Conservation (phyloP, 2,888 invertebrate genomes). For the Myathropa florea region DNA sequence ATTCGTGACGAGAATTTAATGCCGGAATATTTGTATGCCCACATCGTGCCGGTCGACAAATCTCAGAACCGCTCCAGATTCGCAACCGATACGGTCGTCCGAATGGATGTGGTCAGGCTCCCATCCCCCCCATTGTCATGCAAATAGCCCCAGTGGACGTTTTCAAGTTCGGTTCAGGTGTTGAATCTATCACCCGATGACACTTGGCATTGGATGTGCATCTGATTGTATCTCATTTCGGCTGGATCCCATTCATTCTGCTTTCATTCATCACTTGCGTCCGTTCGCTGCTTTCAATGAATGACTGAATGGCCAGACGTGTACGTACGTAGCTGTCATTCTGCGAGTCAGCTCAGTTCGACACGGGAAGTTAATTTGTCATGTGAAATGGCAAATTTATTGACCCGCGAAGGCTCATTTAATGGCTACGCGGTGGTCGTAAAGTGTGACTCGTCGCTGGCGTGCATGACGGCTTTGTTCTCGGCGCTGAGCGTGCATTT, state of each 20-base stretch:
- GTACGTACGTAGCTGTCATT: neutral
- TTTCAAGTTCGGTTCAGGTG: constrained; percentile 10
- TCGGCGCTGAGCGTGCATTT: neutral
- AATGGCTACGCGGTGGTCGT: neutral
- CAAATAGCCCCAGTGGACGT: neutral
- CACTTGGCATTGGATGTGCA: neutral
- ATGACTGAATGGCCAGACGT: neutral
- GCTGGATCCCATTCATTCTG: neutral
- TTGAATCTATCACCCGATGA: constrained; percentile 16
- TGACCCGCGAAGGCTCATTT: neutral
- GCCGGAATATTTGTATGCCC: neutral
- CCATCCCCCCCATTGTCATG: neutral
- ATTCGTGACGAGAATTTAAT: constrained; percentile 21
- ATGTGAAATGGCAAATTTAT: constrained; percentile 20
- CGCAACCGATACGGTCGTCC: neutral
- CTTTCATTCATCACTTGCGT: constrained; percentile 9
- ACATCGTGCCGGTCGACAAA: neutral
- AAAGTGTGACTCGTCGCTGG: constrained; percentile 11
- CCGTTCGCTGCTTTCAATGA: neutral
- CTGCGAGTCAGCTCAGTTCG: neutral
- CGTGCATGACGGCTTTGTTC: constrained; percentile 1
- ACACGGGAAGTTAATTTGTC: constrained; percentile 15
- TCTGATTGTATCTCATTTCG: neutral
- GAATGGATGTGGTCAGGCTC: neutral
- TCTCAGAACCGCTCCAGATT: neutral